Evolutionary conservation across 2,113 vertebrate genomes (phyloP), one percentile per base, ranked within the genome.

Genomic region (Anarhynchus alexandrinus): DNA sequence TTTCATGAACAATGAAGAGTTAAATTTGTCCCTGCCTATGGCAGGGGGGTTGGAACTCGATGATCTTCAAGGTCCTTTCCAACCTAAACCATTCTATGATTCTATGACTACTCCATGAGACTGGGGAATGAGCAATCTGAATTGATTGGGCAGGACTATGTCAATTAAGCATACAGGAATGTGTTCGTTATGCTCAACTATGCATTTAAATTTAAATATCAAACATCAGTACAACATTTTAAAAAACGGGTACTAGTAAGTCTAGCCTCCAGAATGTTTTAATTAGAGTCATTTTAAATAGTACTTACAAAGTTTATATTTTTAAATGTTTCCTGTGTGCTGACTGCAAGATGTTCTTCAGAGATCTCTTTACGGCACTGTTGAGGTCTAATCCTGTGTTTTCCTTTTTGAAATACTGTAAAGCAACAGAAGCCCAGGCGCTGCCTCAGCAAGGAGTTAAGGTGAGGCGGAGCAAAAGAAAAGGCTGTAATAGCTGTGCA

Each of bases 221-320:
- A 2, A 87, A 79, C 38, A 91, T 30, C 23, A 45, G 9, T 40
- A 15, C 17, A 67, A 65, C 6, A 16, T 76, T 88, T 71, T 40
- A 40, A 80, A 73, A 20, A 43, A 76, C 4, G 5, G 11, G 12
- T 61, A 22, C 34, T 26, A 69, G 62, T 30, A 81, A 88, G 59
- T 73, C 36, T 70, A 86, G 15, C 17, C 42, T 66, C 54, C 52
- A 86, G 58, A 77, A 91, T 54, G 51, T 88, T 95, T 67, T 74
- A 83, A 93, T 86, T 83, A 62, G 88, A 78, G 29, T n/a, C 70
- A 74, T 88, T 96, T 92, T 58, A 74, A 89, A 52, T 59, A 55
- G 4, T 51, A 59, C 30, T 91, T 64, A 21, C 34, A 30, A 85
- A 82, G 54, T 79, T 88, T 79, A 47, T 65, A 43, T 69, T 79